Conservation (phyloP, 1,140 invertebrate species). For the Zaprionus ghesquierei region DNA sequence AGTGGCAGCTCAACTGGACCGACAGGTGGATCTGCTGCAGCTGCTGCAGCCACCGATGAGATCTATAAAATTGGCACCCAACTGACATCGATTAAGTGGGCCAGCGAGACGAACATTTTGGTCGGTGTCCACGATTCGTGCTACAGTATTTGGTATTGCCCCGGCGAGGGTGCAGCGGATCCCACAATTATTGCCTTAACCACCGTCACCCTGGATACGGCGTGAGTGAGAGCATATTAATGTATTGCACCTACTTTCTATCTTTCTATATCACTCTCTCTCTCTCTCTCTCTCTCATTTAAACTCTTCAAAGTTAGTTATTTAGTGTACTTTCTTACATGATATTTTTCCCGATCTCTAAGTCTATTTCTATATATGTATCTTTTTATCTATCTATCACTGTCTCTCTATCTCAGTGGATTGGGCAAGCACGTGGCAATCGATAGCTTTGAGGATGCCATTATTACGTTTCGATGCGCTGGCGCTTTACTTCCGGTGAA, state of each 20-base stretch:
- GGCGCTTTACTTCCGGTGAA: slow-evolving; percentile 70
- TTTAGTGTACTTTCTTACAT: no score
- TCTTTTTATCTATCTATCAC: background rate
- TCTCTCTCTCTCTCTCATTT: no score
- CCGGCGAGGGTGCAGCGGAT: slow-evolving; percentile 89
- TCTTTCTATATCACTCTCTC: background rate
- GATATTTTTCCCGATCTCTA: no score
- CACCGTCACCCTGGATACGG: slow-evolving; percentile 83
- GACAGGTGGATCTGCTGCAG: background rate
- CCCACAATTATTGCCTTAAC: slow-evolving; percentile 85
- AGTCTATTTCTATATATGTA: background rate
- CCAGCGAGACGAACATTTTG: slow-evolving; percentile 91
- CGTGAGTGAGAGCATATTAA: slow-evolving; percentile 85
- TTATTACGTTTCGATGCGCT: slow-evolving; percentile 72
- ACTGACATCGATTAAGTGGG: slow-evolving; percentile 92
- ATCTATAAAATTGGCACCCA: slow-evolving; percentile 90
- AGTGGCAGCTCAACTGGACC: slow-evolving; percentile 44
- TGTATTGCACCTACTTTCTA: slow-evolving; percentile 79
- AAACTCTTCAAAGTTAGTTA: no score
- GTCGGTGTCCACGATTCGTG: slow-evolving; percentile 92
- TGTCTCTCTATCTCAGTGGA: slow-evolving; percentile 43
- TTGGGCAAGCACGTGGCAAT: slow-evolving; percentile 89
- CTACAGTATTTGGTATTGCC: slow-evolving; percentile 94
- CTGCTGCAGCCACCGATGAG: slow-evolving; percentile 52
- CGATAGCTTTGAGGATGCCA: slow-evolving; percentile 89